Evolutionary conservation across 2,888 invertebrate genomes (phyloP), one percentile per base, ranked within the genome.

Genomic region (Platynereis dumerilii): DNA sequence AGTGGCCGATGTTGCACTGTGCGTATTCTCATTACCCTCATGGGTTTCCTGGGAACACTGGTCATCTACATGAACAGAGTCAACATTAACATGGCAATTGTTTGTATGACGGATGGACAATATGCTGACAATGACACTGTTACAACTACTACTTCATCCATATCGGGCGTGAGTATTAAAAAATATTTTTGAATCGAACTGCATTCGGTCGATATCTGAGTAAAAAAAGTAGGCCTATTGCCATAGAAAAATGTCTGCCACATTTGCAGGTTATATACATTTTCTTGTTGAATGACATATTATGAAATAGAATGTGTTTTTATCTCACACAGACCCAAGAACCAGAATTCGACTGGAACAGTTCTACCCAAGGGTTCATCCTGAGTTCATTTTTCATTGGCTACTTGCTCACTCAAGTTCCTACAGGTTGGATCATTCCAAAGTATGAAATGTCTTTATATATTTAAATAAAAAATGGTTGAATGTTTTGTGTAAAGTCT

Each of bases 31-130:
- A 12, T 34, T 12, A 34, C 91, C 0, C 78, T 91, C 7, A 82
- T 93, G 74, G 91, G 92, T 0, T 93, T 93, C 86, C 88, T 92
- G 71, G 93, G 93, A 3, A 92, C 93, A 84, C 91, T 92, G 86
- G 91, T 92, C 75, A 90, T 91, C 1, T 93, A 93, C 82, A 89
- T 92, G 2, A 85, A 93, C 66, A 87, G 93, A 48, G 74, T 72
- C 2, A 75, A 76, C 56, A 67, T 77, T 29, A 76, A 75, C 44
- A 75, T 77, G 1, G 77, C 73, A 7, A 69, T 77, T 44, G 75
- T 77, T 2, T 58, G 64, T 39, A 67, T 67, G 67, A 58, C 91
- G 12, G 34, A 34, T 34, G 34, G 34, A 5, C n/a, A n/a, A n/a
- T n/a, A n/a, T n/a, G n/a, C n/a, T 20, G 22, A 20, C 52, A 24